Base-by-base conservation (phyloP, 2,888 invertebrate species). In the Torymus tubicola region DNA sequence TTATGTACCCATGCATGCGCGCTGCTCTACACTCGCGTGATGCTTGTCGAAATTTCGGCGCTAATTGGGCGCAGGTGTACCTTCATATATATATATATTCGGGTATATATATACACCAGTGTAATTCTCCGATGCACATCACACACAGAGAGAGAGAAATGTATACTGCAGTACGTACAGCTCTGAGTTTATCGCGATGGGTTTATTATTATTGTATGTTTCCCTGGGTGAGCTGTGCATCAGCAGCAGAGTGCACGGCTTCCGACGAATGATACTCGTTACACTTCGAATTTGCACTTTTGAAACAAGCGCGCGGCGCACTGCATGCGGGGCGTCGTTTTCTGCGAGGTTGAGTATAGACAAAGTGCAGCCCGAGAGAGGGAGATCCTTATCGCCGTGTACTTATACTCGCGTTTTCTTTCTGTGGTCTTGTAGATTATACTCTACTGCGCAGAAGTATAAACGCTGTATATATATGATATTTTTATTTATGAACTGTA, bases 221-320 rank as follows among this genome's bases (percentile, higher is more conserved):
- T 42, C 42, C 42, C 42, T 1, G 31, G 31, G 21, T 21, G 21
- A 21, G 21, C 21, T n/a, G n/a, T n/a, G 21, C 21, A 1, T 21
- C 3, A 3, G 31, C 31, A n/a, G n/a, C n/a, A n/a, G n/a, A n/a
- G 18, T 4, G 52, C n/a, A n/a, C 31, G 50, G 21, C 50, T 65
- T 71, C 61, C 69, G 69, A 75, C 71, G 71, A 80, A 75, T 75
- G 60, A 75, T 80, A 63, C 70, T 70, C 55, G 75, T 65, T 75
- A 70, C 13, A 64, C 14, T 11, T 68, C n/a, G 60, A 65, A 80
- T 80, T 75, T 80, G 80, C 74, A 75, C 70, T 75, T 80, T 80
- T 64, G 52, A 69, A 74, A 79, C 65, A 70, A 64, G 31, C 69
- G 21, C 11, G 55, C 42, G 2, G 14, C 11, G 21, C 10, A 67